Base-by-base conservation (phyloP, 1,140 invertebrate species). In the Drosophila gunungcola region DNA sequence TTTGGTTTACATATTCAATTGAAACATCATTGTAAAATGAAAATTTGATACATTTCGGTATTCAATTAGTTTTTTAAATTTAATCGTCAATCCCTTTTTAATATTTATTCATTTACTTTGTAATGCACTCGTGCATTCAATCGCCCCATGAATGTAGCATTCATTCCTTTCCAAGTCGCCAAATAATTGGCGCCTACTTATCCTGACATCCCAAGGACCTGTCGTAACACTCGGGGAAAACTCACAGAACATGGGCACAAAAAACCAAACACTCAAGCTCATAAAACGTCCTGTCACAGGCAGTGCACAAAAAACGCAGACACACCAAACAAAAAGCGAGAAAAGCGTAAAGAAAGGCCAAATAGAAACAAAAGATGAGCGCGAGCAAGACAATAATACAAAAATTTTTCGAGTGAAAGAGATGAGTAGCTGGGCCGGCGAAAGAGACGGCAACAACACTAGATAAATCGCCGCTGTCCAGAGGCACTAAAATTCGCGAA, bases 121-220 rank as follows among this genome's bases (percentile, higher is more conserved):
- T 21, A 41, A 62, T 42, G 60, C 53, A 58, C 54, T 60, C 38
- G 36, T 13, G 60, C 64, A 68, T 65, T 65, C 46, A 68, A 52
- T 68, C 12, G 36, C 38, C 16, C 36, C 25, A 25, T 58, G 36
- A 62, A 62, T 62, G 58, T 36, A 12, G 53, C 57, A 38, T 65
- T 65, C 34, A 65, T 65, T 65, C 43, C 42, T 21, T 70, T 41
- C 64, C 42, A 70, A 49, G 67, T 70, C 49, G 41, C 36, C 36
- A 29, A 70, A 41, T 41, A 70, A 51, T 70, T 70, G 67, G 64
- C 67, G 64, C 67, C 67, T 70, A 43, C 51, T 70, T 70, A 70
- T 70, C 64, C 64, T 49, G 67, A 57, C 64, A 41, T 46, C n/a
- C 67, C 64, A 70, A 70, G 67, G 67, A 70, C 67, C 67, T 70